Evolutionary conservation across 2,797 vertebrate species (phyloP).

Genomic region (Coilia nasus): DNA sequence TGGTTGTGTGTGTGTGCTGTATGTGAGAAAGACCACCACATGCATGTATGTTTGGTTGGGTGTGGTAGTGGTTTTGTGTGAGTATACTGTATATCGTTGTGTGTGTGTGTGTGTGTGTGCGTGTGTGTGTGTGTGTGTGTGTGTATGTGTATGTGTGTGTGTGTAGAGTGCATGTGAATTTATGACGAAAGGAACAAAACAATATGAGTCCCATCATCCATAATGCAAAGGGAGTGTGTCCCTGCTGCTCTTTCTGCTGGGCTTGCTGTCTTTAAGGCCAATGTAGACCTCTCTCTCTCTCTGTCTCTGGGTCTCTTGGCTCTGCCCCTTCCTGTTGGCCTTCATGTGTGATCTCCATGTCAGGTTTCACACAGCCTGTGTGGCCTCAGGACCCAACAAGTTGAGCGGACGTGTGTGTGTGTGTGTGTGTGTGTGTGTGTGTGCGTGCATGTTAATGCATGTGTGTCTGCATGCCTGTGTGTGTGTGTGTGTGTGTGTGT

Average conservation of each 20-base stretch:
- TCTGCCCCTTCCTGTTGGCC: background rate
- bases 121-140: background rate
- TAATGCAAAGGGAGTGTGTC: background rate
- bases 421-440: background rate
- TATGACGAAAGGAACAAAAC: background rate
- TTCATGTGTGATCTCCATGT: background rate
- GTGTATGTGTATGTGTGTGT: background rate
- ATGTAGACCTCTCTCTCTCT: background rate
- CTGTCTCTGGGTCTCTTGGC: background rate
- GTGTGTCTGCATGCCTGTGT: no score
- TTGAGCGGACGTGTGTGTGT: background rate
- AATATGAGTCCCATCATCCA: background rate
- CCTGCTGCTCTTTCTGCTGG: background rate
- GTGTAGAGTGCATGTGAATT: background rate
- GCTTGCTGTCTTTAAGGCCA: background rate
- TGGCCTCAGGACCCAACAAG: background rate
- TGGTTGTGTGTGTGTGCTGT: background rate
- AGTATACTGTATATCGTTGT: no score
- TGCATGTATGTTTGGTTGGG: no score
- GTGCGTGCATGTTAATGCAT: background rate
- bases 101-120: background rate
- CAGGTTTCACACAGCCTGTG: conserved; percentile 12
- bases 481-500: no score
- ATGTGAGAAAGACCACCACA: background rate
- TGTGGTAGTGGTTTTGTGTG: no score